phyloP scores from a whole-genome alignment of 2,113 vertebrate species.

The Amblyornis subalaris region DNA sequence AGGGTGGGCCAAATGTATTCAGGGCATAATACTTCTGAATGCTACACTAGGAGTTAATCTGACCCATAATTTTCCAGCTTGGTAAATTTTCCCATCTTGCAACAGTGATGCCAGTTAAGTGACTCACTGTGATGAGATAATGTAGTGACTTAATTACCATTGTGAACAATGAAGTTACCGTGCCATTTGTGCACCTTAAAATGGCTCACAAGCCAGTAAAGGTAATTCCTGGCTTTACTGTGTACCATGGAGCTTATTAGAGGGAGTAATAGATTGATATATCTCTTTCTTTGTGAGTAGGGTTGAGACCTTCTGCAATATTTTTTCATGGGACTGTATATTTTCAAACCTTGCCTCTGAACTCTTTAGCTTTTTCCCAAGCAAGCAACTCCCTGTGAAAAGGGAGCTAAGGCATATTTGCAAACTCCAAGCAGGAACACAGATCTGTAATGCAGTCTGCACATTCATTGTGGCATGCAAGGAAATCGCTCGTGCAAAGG shows the following conservation, averaged over 20 bases:
- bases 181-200: slow-evolving; percentile 46
- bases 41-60: slow-evolving; percentile 60
- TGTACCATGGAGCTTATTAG: neutral
- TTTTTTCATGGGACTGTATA: neutral
- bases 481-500: slow-evolving; percentile 18
- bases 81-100: slow-evolving; percentile 66
- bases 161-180: slow-evolving; percentile 58
- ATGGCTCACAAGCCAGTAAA: slow-evolving; percentile 10
- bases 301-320: neutral
- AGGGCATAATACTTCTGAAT: slow-evolving; percentile 60
- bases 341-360: slow-evolving; percentile 14
- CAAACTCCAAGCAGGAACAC: slow-evolving; percentile 17
- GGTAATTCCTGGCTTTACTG: slow-evolving; percentile 19
- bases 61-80: slow-evolving; percentile 63
- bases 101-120: slow-evolving; percentile 59
- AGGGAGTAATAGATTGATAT: slow-evolving; percentile 1
- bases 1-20: slow-evolving; percentile 60
- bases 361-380: slow-evolving; percentile 12
- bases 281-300: neutral
- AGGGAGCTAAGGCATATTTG: slow-evolving; percentile 34
- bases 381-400: neutral
- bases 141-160: slow-evolving; percentile 59
- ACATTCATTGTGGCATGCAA: slow-evolving; percentile 17
- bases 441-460: neutral
- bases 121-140: slow-evolving; percentile 64